These are phyloP conservation scores for Drosophila formosana DNA, from an alignment of 2,888 invertebrate species.

Conservation along the genomic window DNA sequence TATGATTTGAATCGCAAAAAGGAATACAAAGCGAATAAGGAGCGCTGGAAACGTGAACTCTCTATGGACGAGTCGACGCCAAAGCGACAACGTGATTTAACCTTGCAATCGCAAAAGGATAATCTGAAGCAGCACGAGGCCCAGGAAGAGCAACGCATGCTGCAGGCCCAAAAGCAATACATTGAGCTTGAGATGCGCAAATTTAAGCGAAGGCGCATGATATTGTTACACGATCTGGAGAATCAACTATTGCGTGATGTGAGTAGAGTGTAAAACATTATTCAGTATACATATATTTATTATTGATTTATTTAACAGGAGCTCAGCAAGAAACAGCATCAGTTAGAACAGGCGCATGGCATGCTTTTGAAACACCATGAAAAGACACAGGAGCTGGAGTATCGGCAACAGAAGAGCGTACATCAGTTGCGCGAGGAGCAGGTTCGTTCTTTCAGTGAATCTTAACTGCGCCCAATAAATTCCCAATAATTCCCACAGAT, in stretches of 20 bases:
- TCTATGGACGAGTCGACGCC: slow-evolving; percentile 96
- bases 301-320: slow-evolving; percentile 88
- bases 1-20: slow-evolving; percentile 97
- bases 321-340: slow-evolving; percentile 96
- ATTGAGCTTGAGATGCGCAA: slow-evolving; percentile 96
- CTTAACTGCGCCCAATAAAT: not conserved
- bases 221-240: slow-evolving; percentile 94
- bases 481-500: slow-evolving; percentile 82
- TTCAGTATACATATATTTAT: not conserved
- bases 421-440: slow-evolving; percentile 96
- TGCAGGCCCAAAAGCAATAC: slow-evolving; percentile 95
- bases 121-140: slow-evolving; percentile 95
- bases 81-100: slow-evolving; percentile 95
- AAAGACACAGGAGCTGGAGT: slow-evolving; percentile 97
- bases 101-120: slow-evolving; percentile 96
- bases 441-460: slow-evolving; percentile 83
- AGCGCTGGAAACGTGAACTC: slow-evolving; percentile 97
- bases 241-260: slow-evolving; percentile 96
- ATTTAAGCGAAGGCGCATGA: slow-evolving; percentile 95
- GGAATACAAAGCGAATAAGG: slow-evolving; percentile 98
- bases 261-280: slow-evolving; percentile 62
- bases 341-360: slow-evolving; percentile 96
- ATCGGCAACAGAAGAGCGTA: slow-evolving; percentile 97
- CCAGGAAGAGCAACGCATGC: slow-evolving; percentile 94
- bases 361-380: slow-evolving; percentile 98